Evolutionary conservation across 2,888 invertebrate species (phyloP).

Genomic region (Amorpha juglandis): DNA sequence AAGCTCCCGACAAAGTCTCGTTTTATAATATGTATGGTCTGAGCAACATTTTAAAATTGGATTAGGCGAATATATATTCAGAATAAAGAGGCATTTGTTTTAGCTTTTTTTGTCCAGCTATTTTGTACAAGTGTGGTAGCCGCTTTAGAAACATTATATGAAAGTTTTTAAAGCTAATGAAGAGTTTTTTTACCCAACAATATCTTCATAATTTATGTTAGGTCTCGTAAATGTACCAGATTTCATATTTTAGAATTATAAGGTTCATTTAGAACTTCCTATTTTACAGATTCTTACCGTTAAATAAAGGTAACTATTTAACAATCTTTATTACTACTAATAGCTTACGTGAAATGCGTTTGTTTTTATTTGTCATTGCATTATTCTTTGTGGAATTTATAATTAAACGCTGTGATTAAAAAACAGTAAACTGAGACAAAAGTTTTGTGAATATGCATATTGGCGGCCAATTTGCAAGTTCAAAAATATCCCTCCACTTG

Average conservation of each 20-base stretch:
- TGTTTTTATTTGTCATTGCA: not conserved
- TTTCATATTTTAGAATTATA: no score
- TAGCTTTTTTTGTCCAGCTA: slow-evolving; percentile 32
- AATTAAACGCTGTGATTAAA: slow-evolving; percentile 37
- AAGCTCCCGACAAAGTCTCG: slow-evolving; percentile 78
- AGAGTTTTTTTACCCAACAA: no score
- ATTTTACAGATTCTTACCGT: no score
- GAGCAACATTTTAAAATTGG: slow-evolving; percentile 76
- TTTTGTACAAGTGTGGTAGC: not conserved
- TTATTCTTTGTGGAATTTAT: slow-evolving; percentile 32
- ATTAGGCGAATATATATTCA: slow-evolving; percentile 62
- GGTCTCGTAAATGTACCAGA: no score
- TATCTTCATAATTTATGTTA: no score
- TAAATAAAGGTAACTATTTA: no score
- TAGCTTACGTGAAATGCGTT: not conserved
- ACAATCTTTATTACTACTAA: no score
- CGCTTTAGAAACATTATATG: no score
- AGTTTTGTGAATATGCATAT: slow-evolving; percentile 66
- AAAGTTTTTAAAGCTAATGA: no score
- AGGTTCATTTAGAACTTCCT: no score
- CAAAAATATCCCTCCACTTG: slow-evolving; percentile 58
- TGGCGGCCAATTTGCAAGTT: slow-evolving; percentile 79
- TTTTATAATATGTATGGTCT: slow-evolving; percentile 77
- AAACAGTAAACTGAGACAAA: slow-evolving; percentile 45
- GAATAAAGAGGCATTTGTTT: slow-evolving; percentile 48